Evolutionary conservation across 2,113 vertebrate genomes (phyloP).

Genomic region (Alligator sinensis): DNA sequence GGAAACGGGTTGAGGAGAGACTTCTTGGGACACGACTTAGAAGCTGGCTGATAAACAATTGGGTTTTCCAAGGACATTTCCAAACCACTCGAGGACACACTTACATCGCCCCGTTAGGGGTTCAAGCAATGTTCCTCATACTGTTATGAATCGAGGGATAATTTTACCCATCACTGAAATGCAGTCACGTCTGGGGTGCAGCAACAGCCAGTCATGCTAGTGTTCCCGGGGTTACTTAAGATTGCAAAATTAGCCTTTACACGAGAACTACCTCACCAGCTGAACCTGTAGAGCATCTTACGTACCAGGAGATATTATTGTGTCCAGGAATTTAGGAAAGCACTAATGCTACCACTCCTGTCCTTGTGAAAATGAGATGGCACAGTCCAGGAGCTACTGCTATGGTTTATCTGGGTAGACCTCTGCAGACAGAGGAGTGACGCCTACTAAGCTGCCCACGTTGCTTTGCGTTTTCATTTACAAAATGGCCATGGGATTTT

Average conservation of each 20-base stretch:
- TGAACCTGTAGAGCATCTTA: neutral
- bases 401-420: neutral
- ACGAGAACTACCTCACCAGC: neutral
- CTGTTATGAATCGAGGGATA: neutral
- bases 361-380: neutral
- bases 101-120: neutral
- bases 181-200: neutral
- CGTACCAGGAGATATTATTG: neutral
- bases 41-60: neutral
- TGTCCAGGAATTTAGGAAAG: neutral
- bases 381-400: neutral
- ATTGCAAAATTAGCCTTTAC: neutral
- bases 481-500: too few species aligned
- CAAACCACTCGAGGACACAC: neutral
- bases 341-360: neutral
- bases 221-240: neutral
- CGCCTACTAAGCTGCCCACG: neutral
- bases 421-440: neutral
- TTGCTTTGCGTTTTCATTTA: neutral
- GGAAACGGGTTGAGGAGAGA: neutral
- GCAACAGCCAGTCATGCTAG: neutral
- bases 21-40: neutral
- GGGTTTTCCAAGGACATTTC: neutral
- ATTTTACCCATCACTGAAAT: fast-evolving
- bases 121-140: neutral